Conservation (phyloP, 2,888 invertebrate genomes). For the Cyaniris semiargus region DNA sequence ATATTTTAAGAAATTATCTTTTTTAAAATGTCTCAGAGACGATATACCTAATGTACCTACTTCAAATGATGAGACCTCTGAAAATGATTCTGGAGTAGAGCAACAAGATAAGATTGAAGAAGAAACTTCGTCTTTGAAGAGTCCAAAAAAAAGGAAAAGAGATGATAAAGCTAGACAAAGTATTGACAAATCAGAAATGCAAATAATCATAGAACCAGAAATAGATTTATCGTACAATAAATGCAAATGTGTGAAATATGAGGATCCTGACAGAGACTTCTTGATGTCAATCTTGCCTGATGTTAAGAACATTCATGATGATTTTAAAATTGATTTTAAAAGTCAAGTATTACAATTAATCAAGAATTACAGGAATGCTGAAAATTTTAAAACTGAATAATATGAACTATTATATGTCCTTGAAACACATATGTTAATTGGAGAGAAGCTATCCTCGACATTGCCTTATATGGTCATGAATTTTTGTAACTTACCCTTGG, state of each 20-base stretch:
- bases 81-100: conserved; percentile 11
- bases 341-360: conserved; percentile 36
- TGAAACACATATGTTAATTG: too few relatives aligned
- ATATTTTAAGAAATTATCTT: conserved; percentile 10
- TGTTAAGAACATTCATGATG: conserved; percentile 30
- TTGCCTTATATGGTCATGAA: too few relatives aligned
- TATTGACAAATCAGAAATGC: conserved; percentile 35
- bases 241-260: conserved; percentile 29
- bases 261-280: conserved; percentile 34
- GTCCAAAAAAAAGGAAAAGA: conserved; percentile 30
- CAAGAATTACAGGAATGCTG: conserved; percentile 31
- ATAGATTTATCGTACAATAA: conserved; percentile 32
- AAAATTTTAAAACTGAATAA: not conserved
- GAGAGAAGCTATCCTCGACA: too few relatives aligned
- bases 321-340: conserved; percentile 38
- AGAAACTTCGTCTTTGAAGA: conserved; percentile 34
- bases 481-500: too few relatives aligned
- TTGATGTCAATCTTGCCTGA: conserved; percentile 36
- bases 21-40: conserved; percentile 9
- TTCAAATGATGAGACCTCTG: conserved; percentile 3
- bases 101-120: conserved; percentile 35
- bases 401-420: too few relatives aligned
- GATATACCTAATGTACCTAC: conserved; percentile 9
- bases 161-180: conserved; percentile 29
- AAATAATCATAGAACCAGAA: conserved; percentile 33